These are phyloP conservation scores for Collichthys lucidus DNA, from an alignment of 2,113 vertebrate genomes.

Conservation along the genomic window DNA sequence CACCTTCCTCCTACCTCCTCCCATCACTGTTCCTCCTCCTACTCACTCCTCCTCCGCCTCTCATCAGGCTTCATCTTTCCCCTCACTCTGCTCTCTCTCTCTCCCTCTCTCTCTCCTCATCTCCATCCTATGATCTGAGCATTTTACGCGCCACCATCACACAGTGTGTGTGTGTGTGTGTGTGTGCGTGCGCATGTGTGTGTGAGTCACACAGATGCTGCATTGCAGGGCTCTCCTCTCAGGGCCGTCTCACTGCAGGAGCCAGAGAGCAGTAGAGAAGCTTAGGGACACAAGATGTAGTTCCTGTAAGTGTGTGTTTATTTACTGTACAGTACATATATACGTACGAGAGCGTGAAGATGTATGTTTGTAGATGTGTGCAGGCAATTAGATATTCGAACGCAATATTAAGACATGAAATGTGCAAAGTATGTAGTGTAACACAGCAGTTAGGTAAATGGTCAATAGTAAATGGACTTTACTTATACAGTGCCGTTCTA, in stretches of 20 bases:
- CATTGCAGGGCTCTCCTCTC: constrained; percentile 82
- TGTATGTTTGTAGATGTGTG: neutral
- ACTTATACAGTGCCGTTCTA: too few relatives aligned
- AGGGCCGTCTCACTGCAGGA: constrained; percentile 73
- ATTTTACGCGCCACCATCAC: constrained; percentile 65
- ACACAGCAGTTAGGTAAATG: neutral
- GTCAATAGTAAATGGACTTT: too few relatives aligned
- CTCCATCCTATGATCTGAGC: constrained; percentile 72
- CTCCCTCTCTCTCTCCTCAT: constrained; percentile 54
- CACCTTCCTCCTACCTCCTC: constrained; percentile 61
- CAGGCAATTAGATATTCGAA: neutral
- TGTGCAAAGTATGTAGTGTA: neutral
- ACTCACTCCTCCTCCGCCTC: constrained; percentile 67
- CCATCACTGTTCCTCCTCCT: constrained; percentile 58
- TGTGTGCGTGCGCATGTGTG: constrained; percentile 36
- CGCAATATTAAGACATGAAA: neutral
- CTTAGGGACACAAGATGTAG: constrained; percentile 31
- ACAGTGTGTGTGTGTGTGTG: constrained; percentile 4
- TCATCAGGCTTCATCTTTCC: constrained; percentile 66
- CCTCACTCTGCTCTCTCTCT: constrained; percentile 59
- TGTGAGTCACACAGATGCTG: constrained; percentile 82
- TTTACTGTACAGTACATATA: neutral
- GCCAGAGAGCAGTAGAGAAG: constrained; percentile 52
- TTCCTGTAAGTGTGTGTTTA: neutral
- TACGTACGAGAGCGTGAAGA: neutral